Evolutionary conservation across 2,113 vertebrate genomes (phyloP).

Genomic region (Aplodontia rufa): DNA sequence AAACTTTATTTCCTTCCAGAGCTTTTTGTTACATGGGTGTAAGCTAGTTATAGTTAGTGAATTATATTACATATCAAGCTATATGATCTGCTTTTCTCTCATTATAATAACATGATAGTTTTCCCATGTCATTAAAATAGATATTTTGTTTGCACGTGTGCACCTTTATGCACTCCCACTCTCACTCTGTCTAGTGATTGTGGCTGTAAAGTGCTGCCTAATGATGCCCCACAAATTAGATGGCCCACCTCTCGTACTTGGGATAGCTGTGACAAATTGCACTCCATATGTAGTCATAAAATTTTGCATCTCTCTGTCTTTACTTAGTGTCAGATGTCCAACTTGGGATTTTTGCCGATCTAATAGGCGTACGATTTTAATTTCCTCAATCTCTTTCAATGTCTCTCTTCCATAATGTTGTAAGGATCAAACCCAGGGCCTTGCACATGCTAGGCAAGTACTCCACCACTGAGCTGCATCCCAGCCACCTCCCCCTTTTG

Average conservation of each 20-base stretch:
- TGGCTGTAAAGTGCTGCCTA: not conserved
- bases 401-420: too few species aligned
- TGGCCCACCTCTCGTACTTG: not conserved
- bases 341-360: not conserved
- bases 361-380: not conserved
- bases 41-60: not conserved
- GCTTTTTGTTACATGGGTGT: not conserved
- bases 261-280: not conserved
- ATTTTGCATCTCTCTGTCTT: not conserved
- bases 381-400: not conserved
- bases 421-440: too few species aligned
- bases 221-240: not conserved
- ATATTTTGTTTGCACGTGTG: too few species aligned
- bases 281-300: not conserved
- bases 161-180: accelerated
- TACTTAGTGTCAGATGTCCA: not conserved
- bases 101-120: not conserved
- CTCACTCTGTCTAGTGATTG: not conserved
- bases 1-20: not conserved
- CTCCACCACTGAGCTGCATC: not conserved
- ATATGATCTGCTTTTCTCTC: not conserved
- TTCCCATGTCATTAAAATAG: not conserved
- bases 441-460: not conserved
- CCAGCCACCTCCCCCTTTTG: too few species aligned
- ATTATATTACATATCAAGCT: not conserved